phyloP scores from a whole-genome alignment of 2,113 vertebrate genomes.

The Melanostigma gelatinosum region DNA sequence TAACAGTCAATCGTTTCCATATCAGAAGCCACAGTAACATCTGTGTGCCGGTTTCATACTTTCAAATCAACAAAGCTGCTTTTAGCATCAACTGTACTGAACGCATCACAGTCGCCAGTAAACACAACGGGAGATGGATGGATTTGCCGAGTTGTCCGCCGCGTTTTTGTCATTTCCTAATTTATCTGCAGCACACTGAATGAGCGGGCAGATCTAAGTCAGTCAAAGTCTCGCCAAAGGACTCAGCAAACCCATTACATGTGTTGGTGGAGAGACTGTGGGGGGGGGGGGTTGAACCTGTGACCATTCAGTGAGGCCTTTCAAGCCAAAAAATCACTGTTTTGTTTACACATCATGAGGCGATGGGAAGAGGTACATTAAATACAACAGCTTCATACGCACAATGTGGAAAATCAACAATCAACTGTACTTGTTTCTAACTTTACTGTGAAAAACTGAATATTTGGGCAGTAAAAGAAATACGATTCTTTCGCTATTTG shows the following conservation, averaged over 20 bases:
- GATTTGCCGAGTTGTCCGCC: slow-evolving; percentile 9
- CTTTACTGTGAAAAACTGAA: not conserved
- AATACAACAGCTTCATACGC: not conserved
- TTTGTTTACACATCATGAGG: slow-evolving; percentile 7
- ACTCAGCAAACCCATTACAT: slow-evolving; percentile 15
- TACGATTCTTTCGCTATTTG: not conserved
- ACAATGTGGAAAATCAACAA: not conserved
- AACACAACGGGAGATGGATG: slow-evolving; percentile 33
- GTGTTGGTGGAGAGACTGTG: slow-evolving; percentile 19
- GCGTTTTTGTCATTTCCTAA: slow-evolving; percentile 37
- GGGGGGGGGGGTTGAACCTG: not conserved
- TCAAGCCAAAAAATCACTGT: slow-evolving; percentile 1
- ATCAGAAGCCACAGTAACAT: slow-evolving; percentile 19
- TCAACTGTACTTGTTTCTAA: not conserved
- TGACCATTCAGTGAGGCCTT: not conserved
- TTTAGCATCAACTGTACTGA: slow-evolving; percentile 32
- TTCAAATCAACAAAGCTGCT: slow-evolving; percentile 34
- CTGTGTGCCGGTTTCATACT: slow-evolving; percentile 29
- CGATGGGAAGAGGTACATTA: not conserved
- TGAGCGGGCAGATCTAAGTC: slow-evolving; percentile 46
- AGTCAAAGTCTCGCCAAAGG: not conserved
- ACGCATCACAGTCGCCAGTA: slow-evolving; percentile 21
- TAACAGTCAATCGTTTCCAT: not conserved
- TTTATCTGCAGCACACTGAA: slow-evolving; percentile 31
- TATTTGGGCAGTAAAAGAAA: not conserved